Conservation (phyloP, 1,140 invertebrate species). For the Protaetia brevitarsis region DNA sequence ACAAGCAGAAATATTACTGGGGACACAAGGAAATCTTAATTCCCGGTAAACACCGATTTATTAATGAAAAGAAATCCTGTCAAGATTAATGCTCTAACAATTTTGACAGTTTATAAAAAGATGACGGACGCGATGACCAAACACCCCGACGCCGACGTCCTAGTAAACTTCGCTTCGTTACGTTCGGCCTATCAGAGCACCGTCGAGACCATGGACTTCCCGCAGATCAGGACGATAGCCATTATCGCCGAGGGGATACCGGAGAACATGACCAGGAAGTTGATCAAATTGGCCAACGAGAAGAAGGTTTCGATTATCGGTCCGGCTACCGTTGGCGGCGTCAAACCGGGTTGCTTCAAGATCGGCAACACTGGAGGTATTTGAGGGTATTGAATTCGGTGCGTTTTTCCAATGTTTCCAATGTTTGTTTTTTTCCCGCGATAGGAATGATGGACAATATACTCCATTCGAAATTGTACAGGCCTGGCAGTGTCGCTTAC, state of each 20-base stretch:
- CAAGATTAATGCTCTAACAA: not conserved
- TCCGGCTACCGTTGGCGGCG: conserved; percentile 96
- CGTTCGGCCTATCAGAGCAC: conserved; percentile 97
- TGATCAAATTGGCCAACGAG: conserved; percentile 82
- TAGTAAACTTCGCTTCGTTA: conserved; percentile 98
- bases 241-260: conserved; percentile 99
- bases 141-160: conserved; percentile 89
- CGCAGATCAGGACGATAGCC: conserved; percentile 93
- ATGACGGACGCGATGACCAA: conserved; percentile 96
- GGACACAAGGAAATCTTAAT: conserved; percentile 97
- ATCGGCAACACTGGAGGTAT: conserved; percentile 92
- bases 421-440: not conserved
- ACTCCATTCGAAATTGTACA: conserved; percentile 93
- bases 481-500: conserved; percentile 95
- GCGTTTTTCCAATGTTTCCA: too few relatives aligned
- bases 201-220: conserved; percentile 85
- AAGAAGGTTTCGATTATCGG: conserved; percentile 86
- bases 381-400: not conserved
- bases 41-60: conserved; percentile 57
- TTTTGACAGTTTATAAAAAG: conserved; percentile 82
- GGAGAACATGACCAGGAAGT: conserved; percentile 94
- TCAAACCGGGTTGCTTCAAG: conserved; percentile 99
- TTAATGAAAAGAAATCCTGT: not conserved
- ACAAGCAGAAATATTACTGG: conserved; percentile 99
- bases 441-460: conserved; percentile 99